Evolutionary conservation across 2,888 invertebrate species (phyloP), one percentile per base, ranked within the genome.

Genomic region (Aleiodes testaceus): DNA sequence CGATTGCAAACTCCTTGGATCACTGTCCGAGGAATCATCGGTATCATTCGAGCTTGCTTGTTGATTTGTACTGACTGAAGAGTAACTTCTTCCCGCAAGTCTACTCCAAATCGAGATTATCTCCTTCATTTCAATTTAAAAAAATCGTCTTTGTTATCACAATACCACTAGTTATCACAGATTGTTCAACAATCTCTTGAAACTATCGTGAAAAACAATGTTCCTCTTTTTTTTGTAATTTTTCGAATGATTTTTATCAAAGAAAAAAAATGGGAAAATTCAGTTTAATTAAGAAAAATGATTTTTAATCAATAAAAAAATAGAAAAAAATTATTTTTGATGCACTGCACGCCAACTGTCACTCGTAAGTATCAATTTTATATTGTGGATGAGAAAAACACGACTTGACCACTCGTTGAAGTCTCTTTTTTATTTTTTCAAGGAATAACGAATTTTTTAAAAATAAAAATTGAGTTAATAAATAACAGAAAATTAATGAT

Each of bases 21-120:
- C 79, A 66, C 66, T 72, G 42, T 76, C 83, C 72, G 73, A 76
- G 77, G 50, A 59, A 68, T 75, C 74, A 36, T 74, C 73, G 66
- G 72, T 70, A n/a, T 77, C 72, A 26, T 71, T 73, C 5, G 53
- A 66, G 49, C 26, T 59, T 36, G 59, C 12, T 16, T 66, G 70
- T 36, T 49, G 69, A 52, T 80, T 87, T 0, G 87, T 85, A 80
- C 89, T 90, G 53, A 90, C 91, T 26, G 89, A 87, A 42, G 91
- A 90, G 79, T 92, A 92, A 14, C 89, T 89, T 67, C 90, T 87
- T 2, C 89, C 89, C 61, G 91, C 83, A 44, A 90, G 85, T 36
- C 87, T 86, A 65, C 87, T 89, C 90, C 90, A 92, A 77, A 92
- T 90, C 86, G 91, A 90, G 77, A 89, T 87, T 16, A 92, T 84